Percentiles rank a stretch among this genome's conserved stretches.
Conservation (phyloP, 1,140 invertebrate genomes). For the Lepidotrigona ventralis region DNA sequence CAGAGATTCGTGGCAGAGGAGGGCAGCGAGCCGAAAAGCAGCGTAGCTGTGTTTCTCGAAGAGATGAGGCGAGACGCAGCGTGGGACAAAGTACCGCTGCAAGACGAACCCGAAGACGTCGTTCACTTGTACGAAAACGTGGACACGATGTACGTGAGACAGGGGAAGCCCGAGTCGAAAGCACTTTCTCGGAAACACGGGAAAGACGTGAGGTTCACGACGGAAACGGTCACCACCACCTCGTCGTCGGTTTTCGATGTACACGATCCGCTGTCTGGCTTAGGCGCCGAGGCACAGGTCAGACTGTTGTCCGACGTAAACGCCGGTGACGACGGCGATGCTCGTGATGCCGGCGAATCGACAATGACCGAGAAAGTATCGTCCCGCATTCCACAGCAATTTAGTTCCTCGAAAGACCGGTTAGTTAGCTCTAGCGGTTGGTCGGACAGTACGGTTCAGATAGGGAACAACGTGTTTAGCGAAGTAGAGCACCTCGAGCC, state of each 20-base stretch:
- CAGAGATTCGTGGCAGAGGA: neutral
- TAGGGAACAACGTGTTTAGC: conserved; percentile 67
- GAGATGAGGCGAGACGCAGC: conserved; percentile 9
- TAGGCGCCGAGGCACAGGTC: neutral
- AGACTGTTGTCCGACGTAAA: conserved; percentile 1
- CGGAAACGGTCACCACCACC: neutral
- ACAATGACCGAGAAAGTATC: conserved; percentile 58
- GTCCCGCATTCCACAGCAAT: conserved; percentile 74
- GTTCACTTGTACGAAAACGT: conserved; percentile 1
- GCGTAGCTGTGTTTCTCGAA: neutral
- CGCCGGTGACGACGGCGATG: conserved; percentile 5
- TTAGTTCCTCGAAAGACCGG: conserved; percentile 58
- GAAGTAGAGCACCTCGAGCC: conserved; percentile 77
- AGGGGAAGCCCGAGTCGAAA: neutral
- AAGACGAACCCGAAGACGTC: neutral
- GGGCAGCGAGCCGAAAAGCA: neutral
- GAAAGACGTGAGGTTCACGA: neutral
- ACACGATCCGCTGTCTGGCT: neutral
- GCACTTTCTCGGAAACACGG: neutral
- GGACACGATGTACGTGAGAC: neutral
- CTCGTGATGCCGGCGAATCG: conserved; percentile 25
- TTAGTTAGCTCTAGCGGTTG: conserved; percentile 33
- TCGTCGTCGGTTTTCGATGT: too few relatives aligned
- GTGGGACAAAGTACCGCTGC: neutral
- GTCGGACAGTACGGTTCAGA: conserved; percentile 62